Conservation (phyloP, 2,888 invertebrate species). For the Rhodophaea formosa region DNA sequence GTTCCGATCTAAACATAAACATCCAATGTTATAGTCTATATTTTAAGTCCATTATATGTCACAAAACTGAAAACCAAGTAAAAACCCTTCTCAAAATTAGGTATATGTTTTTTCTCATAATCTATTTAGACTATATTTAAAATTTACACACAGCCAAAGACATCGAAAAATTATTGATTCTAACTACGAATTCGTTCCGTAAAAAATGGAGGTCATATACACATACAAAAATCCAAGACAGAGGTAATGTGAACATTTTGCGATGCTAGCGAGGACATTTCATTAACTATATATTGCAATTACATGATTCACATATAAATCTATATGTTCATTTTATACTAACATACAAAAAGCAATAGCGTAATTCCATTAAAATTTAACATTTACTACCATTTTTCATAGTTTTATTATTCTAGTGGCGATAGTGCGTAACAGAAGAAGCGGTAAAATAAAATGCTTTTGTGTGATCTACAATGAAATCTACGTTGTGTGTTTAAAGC, state of each 20-base stretch:
- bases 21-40: constrained; percentile 59
- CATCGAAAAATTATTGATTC: constrained; percentile 73
- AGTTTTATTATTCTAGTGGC: constrained; percentile 62
- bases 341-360: constrained; percentile 58
- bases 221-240: constrained; percentile 52
- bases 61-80: constrained; percentile 65
- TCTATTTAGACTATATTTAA: constrained; percentile 60
- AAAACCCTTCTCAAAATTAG: constrained; percentile 77
- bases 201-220: constrained; percentile 60
- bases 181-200: constrained; percentile 64
- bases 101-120: constrained; percentile 51
- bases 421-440: constrained; percentile 55
- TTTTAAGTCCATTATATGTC: constrained; percentile 57
- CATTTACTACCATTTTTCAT: constrained; percentile 75
- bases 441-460: constrained; percentile 60
- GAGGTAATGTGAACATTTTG: constrained; percentile 82
- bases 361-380: constrained; percentile 43
- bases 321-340: constrained; percentile 39
- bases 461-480: constrained; percentile 53
- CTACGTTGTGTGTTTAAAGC: constrained; percentile 64
- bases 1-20: constrained; percentile 74
- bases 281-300: constrained; percentile 47
- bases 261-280: constrained; percentile 74
- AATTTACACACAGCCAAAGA: constrained; percentile 80
- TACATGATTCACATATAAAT: constrained; percentile 44